Evolutionary conservation across 2,888 invertebrate species (phyloP).

Genomic region (Serripes groenlandicus): DNA sequence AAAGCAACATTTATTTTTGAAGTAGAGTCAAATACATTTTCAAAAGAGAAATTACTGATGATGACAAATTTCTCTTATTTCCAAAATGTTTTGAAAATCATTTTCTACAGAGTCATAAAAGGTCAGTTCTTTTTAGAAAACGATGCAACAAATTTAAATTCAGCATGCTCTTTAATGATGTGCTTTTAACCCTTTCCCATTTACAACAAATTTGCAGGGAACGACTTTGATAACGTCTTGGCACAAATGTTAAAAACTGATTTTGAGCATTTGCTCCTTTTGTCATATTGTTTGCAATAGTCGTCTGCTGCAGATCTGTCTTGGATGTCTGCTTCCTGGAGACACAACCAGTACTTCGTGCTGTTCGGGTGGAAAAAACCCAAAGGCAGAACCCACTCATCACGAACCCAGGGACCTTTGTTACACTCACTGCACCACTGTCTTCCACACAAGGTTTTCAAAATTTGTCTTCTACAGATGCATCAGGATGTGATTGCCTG

Average conservation of each 20-base stretch:
- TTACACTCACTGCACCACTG: not conserved
- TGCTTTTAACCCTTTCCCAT: not conserved
- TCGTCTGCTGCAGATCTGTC: too few species aligned
- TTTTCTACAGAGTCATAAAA: not conserved
- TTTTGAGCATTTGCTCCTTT: not conserved
- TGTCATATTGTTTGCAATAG: not conserved
- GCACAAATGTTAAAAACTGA: not conserved
- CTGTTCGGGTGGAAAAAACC: not conserved
- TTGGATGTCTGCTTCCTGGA: too few species aligned
- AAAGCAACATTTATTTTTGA: not conserved
- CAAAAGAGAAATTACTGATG: not conserved
- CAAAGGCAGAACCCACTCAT: not conserved
- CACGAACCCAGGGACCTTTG: not conserved
- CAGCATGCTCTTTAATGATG: too few species aligned
- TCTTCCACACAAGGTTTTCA: not conserved
- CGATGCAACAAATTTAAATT: too few species aligned
- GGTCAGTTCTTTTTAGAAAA: too few species aligned
- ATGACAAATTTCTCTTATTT: not conserved
- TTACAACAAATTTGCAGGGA: not conserved
- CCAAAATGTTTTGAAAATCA: not conserved
- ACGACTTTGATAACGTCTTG: not conserved
- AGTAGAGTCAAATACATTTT: not conserved
- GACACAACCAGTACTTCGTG: not conserved
- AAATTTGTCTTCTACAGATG: not conserved
- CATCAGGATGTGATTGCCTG: too few species aligned